Conservation (phyloP, 2,888 invertebrate genomes). For the Neuroscelio doddi region DNA sequence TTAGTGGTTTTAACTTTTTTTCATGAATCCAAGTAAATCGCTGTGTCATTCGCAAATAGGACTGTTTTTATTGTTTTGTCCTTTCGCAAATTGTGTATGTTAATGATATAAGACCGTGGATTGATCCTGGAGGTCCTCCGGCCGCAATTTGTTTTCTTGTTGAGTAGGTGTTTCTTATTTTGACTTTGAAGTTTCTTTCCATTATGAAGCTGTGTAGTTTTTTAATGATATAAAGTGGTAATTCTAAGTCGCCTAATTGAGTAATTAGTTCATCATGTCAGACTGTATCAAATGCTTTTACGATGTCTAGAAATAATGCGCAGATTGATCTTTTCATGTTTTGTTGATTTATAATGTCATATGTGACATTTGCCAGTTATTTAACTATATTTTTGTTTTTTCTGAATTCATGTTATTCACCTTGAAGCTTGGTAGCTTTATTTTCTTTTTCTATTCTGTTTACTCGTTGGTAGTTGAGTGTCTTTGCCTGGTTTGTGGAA, state of each 20-base stretch:
- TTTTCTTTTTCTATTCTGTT: constrained; percentile 36
- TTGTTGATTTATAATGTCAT: constrained; percentile 40
- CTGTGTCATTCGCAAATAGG: too few species aligned
- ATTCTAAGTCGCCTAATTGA: constrained; percentile 12
- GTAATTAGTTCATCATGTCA: constrained; percentile 45
- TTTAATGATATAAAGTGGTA: too few species aligned
- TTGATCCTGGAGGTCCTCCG: too few species aligned
- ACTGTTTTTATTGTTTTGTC: too few species aligned
- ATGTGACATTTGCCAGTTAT: constrained; percentile 47
- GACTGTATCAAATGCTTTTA: constrained; percentile 52
- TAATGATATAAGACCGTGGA: too few species aligned
- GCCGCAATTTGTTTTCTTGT: too few species aligned
- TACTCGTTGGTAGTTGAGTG: constrained; percentile 2
- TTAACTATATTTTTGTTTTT: constrained; percentile 44
- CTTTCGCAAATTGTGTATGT: too few species aligned
- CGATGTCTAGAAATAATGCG: constrained; percentile 46
- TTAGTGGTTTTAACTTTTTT: too few species aligned
- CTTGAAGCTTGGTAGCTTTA: constrained; percentile 24
- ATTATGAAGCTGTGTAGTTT: too few species aligned
- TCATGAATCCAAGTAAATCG: too few species aligned
- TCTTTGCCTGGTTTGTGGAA: constrained; percentile 30
- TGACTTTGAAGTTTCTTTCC: too few species aligned
- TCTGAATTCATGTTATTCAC: constrained; percentile 52
- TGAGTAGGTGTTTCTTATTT: too few species aligned
- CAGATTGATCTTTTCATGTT: constrained; percentile 46